phyloP scores from a whole-genome alignment of 2,113 vertebrate species.

The Lepisosteus oculatus region DNA sequence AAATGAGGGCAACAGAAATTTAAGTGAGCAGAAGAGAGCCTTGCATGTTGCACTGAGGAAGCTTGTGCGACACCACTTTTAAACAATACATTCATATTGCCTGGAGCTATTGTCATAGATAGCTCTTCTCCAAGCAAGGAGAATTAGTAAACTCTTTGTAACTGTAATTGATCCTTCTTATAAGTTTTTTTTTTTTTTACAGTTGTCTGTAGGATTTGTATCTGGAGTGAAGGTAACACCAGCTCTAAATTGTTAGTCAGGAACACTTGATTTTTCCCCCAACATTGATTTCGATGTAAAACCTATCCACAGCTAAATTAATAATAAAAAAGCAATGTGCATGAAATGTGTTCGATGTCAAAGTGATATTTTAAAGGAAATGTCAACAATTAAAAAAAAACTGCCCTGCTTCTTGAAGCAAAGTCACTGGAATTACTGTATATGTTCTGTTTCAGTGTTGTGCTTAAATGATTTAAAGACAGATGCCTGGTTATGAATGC shows the following conservation, averaged over 20 bases:
- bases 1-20: conserved; percentile 51
- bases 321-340: conserved; percentile 20
- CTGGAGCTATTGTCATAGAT: conserved; percentile 57
- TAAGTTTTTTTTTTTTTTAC: conserved; percentile 10
- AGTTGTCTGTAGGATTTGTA: conserved; percentile 4
- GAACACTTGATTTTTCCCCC: conserved; percentile 28
- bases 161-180: conserved; percentile 31
- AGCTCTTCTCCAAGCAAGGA: conserved; percentile 21
- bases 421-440: conserved; percentile 29
- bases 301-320: not conserved
- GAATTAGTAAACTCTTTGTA: conserved; percentile 33
- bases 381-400: conserved; percentile 37
- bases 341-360: conserved; percentile 36
- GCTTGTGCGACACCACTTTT: conserved; percentile 34
- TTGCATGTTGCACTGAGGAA: conserved; percentile 12
- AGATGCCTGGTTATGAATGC: conserved; percentile 31
- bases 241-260: conserved; percentile 23
- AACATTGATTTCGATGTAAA: conserved; percentile 28
- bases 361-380: conserved; percentile 33
- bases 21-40: conserved; percentile 49
- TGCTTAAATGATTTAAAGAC: conserved; percentile 36
- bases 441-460: conserved; percentile 26
- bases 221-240: conserved; percentile 21
- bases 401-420: conserved; percentile 31
- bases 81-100: conserved; percentile 47